Evolutionary conservation across 2,113 vertebrate genomes (phyloP).

Genomic region (Pogona vitticeps): DNA sequence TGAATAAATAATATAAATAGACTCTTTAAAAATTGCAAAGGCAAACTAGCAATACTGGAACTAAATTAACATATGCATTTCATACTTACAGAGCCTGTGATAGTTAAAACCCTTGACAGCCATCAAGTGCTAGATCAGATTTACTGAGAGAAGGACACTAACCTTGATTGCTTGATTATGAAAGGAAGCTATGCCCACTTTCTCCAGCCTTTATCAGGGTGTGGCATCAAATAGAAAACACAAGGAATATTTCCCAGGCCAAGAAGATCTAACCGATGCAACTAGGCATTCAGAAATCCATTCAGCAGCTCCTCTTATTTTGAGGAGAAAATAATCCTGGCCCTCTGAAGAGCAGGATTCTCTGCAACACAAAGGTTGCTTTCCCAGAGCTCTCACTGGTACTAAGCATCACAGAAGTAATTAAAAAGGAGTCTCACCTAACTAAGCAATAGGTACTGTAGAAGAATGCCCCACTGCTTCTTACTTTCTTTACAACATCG

Average conservation of each 20-base stretch:
- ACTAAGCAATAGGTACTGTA: neutral
- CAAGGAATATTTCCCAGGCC: constrained; percentile 12
- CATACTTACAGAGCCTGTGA: neutral
- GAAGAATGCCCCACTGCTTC: neutral
- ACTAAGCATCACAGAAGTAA: neutral
- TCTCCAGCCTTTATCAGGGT: neutral
- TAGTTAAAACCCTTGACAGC: neutral
- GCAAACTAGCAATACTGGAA: constrained; percentile 20
- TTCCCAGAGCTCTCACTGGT: neutral
- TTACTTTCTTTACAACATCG: neutral
- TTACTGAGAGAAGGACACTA: constrained; percentile 1
- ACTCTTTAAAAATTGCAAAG: neutral
- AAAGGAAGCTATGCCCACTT: neutral
- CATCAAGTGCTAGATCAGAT: neutral
- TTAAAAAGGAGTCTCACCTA: neutral
- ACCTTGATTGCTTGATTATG: constrained; percentile 10
- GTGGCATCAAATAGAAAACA: neutral
- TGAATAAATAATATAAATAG: constrained; percentile 4
- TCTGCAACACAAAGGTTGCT: neutral
- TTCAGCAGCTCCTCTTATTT: neutral
- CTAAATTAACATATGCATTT: neutral
- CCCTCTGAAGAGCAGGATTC: neutral
- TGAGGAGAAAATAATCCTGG: neutral
- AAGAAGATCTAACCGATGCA: neutral
- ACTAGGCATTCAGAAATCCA: neutral